Base-by-base conservation (phyloP, 2,888 invertebrate genomes). In the Pinctada fucata region DNA sequence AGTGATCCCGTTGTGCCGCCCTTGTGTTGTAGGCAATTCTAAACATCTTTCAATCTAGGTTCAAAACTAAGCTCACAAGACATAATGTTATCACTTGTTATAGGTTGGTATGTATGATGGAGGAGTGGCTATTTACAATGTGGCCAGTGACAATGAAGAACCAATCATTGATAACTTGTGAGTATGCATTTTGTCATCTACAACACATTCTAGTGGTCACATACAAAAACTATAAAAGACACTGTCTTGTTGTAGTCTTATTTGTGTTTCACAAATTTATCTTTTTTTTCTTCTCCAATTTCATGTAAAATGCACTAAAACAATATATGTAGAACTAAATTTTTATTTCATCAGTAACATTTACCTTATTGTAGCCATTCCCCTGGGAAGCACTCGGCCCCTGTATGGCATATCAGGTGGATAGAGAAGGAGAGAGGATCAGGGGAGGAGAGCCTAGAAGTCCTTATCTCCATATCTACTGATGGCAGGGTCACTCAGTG, bases 351-450 rank as follows among this genome's bases (percentile, higher is more conserved):
- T 31, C 31, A 31, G 31, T 31, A 31, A 31, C 31, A 31, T 13
- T 58, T 58, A 58, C 13, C 6, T 58, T 58, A 13, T 10, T 58
- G 58, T 80, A 92, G 92, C 79, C 88, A 90, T 52, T 85, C 88
- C 3, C 81, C 84, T 45, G 90, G 90, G 51, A 91, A 91, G 78
- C 92, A 93, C 82, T 87, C 90, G 68, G 90, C 88, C 10, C 92
- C 93, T 49, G 91, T 93, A n/a, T 92, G 92, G 91, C 91, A 91
- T 85, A 84, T 93, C 58, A 85, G 85, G 79, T 93, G 93, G 93
- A 90, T 92, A 8, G 91, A 92, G 82, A 91, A 91, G 82, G 92
- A 92, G 76, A 78, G 90, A 66, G 91, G 90, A 10, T 87, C 89
- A 3, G 92, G 91, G 2, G 91, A 90, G 68, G 91, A 92, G 74